phyloP scores from a whole-genome alignment of 2,113 vertebrate genomes.

The Octodon degus region DNA sequence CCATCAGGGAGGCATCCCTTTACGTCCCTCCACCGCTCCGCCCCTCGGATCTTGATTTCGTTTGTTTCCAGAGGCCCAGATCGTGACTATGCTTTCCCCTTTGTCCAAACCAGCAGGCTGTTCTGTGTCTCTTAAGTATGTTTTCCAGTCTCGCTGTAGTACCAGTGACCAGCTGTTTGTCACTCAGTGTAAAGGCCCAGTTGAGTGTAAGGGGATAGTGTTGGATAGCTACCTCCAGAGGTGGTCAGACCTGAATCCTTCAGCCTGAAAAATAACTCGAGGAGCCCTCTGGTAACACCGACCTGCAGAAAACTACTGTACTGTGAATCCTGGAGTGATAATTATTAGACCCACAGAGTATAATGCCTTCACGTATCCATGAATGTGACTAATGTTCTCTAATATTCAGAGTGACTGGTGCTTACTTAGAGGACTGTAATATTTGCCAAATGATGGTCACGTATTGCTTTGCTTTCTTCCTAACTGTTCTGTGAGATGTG shows the following conservation, averaged over 20 bases:
- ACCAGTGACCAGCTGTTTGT: background rate
- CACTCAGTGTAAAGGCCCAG: background rate
- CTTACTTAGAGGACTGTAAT: background rate
- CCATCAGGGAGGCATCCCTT: background rate
- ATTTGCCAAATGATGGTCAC: slow-evolving; percentile 1
- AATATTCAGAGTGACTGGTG: background rate
- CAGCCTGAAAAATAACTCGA: background rate
- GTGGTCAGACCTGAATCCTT: background rate
- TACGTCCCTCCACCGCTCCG: background rate
- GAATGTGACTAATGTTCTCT: background rate
- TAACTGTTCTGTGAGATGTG: background rate
- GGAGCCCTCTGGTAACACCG: background rate
- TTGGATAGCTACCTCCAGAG: background rate
- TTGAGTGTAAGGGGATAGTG: background rate
- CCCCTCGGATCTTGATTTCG: background rate
- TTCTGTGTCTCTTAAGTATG: background rate
- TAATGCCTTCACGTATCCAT: background rate
- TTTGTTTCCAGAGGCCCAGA: background rate
- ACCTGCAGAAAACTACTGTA: background rate
- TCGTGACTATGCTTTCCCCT: background rate
- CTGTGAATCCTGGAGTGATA: background rate
- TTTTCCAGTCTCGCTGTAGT: background rate
- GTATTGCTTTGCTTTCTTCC: background rate
- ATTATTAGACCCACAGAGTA: background rate
- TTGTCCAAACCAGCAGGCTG: background rate